These are phyloP conservation scores for Solen grandis DNA, from an alignment of 1,140 invertebrate species.

Conservation along the genomic window DNA sequence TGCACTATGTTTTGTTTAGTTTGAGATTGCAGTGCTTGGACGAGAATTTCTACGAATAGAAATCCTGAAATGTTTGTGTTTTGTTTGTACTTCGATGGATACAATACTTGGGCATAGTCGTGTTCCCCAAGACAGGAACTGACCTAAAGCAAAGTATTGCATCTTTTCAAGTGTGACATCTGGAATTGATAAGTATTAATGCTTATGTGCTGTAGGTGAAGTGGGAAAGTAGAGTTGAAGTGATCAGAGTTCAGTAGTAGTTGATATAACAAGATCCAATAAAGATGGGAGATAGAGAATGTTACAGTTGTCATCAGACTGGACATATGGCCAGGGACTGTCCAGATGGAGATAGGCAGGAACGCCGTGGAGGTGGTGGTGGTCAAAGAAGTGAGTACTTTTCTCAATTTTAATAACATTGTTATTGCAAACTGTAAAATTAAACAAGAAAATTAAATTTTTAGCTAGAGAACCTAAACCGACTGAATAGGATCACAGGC, in stretches of 20 bases:
- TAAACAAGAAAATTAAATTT: neutral
- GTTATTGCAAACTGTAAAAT: conserved; percentile 1
- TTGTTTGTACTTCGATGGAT: no score
- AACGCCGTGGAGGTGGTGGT: conserved; percentile 9
- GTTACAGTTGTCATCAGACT: conserved; percentile 36
- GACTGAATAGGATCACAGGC: neutral
- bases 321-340: conserved; percentile 51
- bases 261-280: neutral
- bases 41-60: no score
- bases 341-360: conserved; percentile 11
- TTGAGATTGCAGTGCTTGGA: no score
- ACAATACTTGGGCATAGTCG: no score
- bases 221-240: conserved; percentile 42
- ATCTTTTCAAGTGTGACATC: no score
- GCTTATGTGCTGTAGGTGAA: conserved; percentile 57
- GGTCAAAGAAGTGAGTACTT: conserved; percentile 32
- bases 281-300: conserved; percentile 44
- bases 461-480: no score
- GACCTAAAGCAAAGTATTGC: no score
- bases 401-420: neutral
- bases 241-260: conserved; percentile 30
- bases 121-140: no score
- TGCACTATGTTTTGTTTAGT: no score
- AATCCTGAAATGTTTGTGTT: no score
- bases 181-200: no score